Conservation (phyloP, 30 jellyfish, hydroid and myxozoan species). For the Turritopsis dohrnii region DNA sequence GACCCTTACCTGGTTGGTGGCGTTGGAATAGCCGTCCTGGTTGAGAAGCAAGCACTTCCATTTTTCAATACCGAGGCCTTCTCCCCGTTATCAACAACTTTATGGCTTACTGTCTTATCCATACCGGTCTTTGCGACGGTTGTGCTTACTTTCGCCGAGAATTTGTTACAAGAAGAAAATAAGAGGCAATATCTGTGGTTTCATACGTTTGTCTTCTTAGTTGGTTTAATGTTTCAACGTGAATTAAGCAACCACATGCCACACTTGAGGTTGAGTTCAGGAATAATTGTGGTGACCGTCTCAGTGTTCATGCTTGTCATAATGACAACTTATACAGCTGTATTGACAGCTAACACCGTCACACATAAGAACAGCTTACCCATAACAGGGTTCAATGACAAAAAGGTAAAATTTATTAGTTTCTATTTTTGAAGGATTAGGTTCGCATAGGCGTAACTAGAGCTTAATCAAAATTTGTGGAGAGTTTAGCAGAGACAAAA, state of each 20-base stretch:
- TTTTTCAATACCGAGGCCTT: conserved; percentile 8
- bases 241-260: conserved; percentile 44
- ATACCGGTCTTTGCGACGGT: not conserved
- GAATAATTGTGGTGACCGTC: conserved; percentile 49
- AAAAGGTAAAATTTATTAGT: conserved; percentile 31
- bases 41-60: not conserved
- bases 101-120: conserved; percentile 1
- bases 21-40: conserved; percentile 14
- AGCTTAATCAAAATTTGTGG: not conserved
- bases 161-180: not conserved
- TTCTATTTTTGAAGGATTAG: not conserved
- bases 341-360: conserved; percentile 65
- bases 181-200: conserved; percentile 16
- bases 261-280: conserved; percentile 48
- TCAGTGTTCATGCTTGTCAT: conserved; percentile 64
- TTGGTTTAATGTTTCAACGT: conserved; percentile 65
- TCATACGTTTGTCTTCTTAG: conserved; percentile 46
- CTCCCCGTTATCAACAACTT: not conserved
- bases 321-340: conserved; percentile 80
- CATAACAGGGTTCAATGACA: conserved; percentile 51
- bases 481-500: no score
- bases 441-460: not conserved
- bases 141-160: not conserved
- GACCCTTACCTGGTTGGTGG: conserved; percentile 21
- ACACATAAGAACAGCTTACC: conserved; percentile 11